Conservation (phyloP, 92 coral and sea anemone genomes). For the Diadumene lineata region DNA sequence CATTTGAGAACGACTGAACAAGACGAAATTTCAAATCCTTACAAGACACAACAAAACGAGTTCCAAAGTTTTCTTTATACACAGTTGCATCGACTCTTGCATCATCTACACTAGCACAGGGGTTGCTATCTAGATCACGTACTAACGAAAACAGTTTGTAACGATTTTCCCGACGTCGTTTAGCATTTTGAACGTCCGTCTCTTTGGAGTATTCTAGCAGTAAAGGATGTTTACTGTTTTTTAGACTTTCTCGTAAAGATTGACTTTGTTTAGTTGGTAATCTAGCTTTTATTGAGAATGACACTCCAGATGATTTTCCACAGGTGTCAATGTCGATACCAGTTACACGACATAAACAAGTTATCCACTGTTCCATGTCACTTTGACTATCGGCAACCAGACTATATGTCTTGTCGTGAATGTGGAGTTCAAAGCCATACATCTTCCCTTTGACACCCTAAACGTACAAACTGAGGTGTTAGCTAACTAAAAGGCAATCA, state of each 20-base stretch:
- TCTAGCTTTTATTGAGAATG: slow-evolving; percentile 67
- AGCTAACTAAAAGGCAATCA: neutral
- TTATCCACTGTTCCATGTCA: slow-evolving; percentile 97
- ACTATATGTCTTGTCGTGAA: slow-evolving; percentile 95
- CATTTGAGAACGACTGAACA: slow-evolving; percentile 53
- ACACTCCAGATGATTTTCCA: slow-evolving; percentile 49
- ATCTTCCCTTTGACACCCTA: slow-evolving; percentile 97
- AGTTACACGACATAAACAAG: slow-evolving; percentile 87
- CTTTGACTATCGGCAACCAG: slow-evolving; percentile 93
- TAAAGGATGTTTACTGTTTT: slow-evolving; percentile 94
- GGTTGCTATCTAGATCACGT: slow-evolving; percentile 69
- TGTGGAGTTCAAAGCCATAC: slow-evolving; percentile 97
- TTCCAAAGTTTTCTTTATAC: slow-evolving; percentile 80
- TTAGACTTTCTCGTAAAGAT: slow-evolving; percentile 88
- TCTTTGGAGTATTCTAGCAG: slow-evolving; percentile 91
- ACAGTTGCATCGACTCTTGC: slow-evolving; percentile 86
- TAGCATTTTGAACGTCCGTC: slow-evolving; percentile 91
- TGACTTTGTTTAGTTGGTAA: slow-evolving; percentile 62
- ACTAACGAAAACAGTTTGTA: slow-evolving; percentile 86
- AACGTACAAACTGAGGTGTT: neutral
- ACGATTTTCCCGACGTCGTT: slow-evolving; percentile 79
- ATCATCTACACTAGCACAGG: slow-evolving; percentile 82
- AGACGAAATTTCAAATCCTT: slow-evolving; percentile 93
- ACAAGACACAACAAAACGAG: slow-evolving; percentile 71
- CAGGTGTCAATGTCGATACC: slow-evolving; percentile 92